Conservation (phyloP, 2,113 vertebrate species). For the Podilymbus podiceps region DNA sequence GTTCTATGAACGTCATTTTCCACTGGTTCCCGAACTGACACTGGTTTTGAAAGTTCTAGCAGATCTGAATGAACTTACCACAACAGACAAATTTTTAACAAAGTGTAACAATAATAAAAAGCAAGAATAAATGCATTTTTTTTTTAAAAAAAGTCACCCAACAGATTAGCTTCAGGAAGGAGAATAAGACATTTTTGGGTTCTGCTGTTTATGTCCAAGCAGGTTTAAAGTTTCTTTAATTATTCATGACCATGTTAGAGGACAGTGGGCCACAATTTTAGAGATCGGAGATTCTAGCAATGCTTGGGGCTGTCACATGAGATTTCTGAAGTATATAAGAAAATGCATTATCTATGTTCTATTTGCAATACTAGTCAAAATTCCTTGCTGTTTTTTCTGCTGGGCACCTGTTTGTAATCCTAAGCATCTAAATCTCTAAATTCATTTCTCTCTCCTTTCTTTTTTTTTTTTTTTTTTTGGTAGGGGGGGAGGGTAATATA, state of each 20-base stretch:
- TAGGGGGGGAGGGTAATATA: neutral
- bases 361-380: neutral
- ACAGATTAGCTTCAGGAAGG: neutral
- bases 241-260: neutral
- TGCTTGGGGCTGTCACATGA: fast-evolving
- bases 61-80: neutral
- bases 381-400: neutral
- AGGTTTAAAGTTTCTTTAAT: neutral
- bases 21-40: neutral
- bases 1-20: neutral
- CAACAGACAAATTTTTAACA: fast-evolving
- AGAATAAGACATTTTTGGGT: too few species aligned
- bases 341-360: neutral
- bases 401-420: neutral
- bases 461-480: neutral
- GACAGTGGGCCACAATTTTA: neutral
- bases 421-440: neutral
- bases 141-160: neutral
- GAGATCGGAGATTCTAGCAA: neutral
- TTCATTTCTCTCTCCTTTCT: neutral
- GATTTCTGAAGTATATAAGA: neutral
- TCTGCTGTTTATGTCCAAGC: neutral
- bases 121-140: neutral
- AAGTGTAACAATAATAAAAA: neutral
- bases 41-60: neutral